Base-by-base conservation (phyloP, 1,140 invertebrate genomes). In the Cydia strobilella region DNA sequence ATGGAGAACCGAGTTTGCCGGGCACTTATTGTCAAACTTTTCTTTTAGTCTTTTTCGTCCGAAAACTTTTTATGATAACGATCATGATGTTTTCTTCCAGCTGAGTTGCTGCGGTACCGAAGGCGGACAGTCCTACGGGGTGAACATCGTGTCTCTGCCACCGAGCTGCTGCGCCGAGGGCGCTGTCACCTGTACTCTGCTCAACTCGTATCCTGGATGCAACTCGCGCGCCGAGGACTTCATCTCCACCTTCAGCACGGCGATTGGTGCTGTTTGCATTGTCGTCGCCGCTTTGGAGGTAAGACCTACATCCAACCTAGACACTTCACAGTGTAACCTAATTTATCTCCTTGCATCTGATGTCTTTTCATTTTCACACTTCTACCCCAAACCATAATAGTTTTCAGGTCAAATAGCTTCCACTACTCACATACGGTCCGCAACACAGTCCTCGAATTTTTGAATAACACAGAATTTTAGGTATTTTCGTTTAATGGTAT, bases 251-350 rank as follows among this genome's bases (percentile, higher is more conserved):
- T 69, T 69, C 65, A 39, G 27, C 31, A 69, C 65, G 15, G 65
- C 65, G 6, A 69, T 69, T 18, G 65, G 65, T 9, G 65, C 15
- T 42, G 65, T 69, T 10, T 69, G 65, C 65, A 69, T 69, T 23
- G 65, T 69, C 31, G 31, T 69, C 10, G 65, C 65, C 5, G 65
- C 65, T 18, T 69, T 69, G 15, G 65, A 69, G 65, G 65, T 69
- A 23, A 39, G 13, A 39, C 12, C 2, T 13, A 12, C 3, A 3
- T 45, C 12, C 12, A 45, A 45, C 7, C 13, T 45, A 15, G 13
- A 15, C 2, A 1, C 12, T 13, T 13, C 42, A 45, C 3, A 45
- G 42, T n/a, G 3, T 27, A 0, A 3, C 2, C 27, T 27, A 27
- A 27, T 3, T 27, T 27, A 27, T 31, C 5, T 31, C 31, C 0